Conservation (phyloP, 2,797 vertebrate species). For the Epinephelus malabaricus region DNA sequence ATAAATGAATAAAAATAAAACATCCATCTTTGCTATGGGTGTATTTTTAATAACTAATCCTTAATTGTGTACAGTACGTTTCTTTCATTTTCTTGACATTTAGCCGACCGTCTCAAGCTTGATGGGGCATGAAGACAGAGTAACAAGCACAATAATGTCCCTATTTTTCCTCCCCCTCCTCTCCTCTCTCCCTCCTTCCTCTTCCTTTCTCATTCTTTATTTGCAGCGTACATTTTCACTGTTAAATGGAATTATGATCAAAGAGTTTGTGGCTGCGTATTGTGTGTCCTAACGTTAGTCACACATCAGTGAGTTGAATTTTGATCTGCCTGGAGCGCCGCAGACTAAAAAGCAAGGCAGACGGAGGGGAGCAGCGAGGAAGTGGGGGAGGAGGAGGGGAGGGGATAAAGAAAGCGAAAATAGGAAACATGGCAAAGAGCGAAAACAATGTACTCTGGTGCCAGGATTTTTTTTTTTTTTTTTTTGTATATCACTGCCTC, state of each 20-base stretch:
- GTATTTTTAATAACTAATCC: slow-evolving; percentile 71
- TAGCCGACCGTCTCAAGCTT: slow-evolving; percentile 68
- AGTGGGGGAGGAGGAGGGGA: slow-evolving; percentile 40
- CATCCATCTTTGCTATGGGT: slow-evolving; percentile 55
- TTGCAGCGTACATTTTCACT: slow-evolving; percentile 77
- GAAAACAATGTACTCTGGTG: slow-evolving; percentile 77
- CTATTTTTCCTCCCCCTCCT: slow-evolving; percentile 37
- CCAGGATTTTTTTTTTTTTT: slow-evolving; percentile 59
- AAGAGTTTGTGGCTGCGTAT: slow-evolving; percentile 79
- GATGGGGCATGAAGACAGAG: slow-evolving; percentile 79
- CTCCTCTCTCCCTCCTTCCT: background rate
- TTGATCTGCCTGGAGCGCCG: slow-evolving; percentile 81
- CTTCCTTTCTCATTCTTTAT: slow-evolving; percentile 71
- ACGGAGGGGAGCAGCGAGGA: slow-evolving; percentile 58
- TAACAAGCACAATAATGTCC: slow-evolving; percentile 76
- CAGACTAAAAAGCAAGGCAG: slow-evolving; percentile 79
- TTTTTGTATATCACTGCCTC: slow-evolving; percentile 54
- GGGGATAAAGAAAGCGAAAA: slow-evolving; percentile 71
- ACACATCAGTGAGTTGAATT: slow-evolving; percentile 83
- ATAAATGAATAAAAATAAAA: slow-evolving; percentile 34
- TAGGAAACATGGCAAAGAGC: slow-evolving; percentile 75
- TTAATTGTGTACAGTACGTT: slow-evolving; percentile 65
- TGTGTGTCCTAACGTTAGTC: slow-evolving; percentile 85
- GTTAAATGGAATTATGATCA: slow-evolving; percentile 88
- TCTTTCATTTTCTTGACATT: slow-evolving; percentile 76